Percentiles rank a stretch among this genome's conserved stretches.
Evolutionary conservation across 2,113 vertebrate genomes (phyloP).

Genomic region (Copsychus sechellarum): DNA sequence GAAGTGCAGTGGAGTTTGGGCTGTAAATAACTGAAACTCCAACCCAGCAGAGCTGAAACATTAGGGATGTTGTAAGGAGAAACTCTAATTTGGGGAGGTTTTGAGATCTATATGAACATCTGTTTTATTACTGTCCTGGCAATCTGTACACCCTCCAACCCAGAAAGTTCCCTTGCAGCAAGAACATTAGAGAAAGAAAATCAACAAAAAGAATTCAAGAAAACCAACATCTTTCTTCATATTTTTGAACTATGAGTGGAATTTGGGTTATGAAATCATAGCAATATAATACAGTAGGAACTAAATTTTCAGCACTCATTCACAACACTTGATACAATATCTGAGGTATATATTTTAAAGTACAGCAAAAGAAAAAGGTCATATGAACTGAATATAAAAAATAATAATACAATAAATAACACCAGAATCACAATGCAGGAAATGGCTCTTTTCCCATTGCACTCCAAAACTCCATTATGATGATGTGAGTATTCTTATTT

Average conservation of each 20-base stretch:
- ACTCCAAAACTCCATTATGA: conserved; percentile 23
- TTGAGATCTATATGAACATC: conserved; percentile 56
- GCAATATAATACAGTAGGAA: not conserved
- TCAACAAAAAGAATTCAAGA: not conserved
- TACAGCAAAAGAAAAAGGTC: not conserved
- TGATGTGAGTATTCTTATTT: conserved; percentile 23
- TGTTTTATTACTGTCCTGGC: conserved; percentile 55
- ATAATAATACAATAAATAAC: conserved; percentile 31
- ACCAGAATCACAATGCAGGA: conserved; percentile 22
- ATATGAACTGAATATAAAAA: conserved; percentile 34
- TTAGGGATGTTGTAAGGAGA: not conserved
- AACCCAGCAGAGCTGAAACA: not conserved
- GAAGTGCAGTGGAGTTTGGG: not conserved
- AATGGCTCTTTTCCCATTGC: not conserved
- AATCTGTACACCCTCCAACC: conserved; percentile 12
- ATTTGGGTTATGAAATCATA: conserved; percentile 32
- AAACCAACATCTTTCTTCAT: not conserved
- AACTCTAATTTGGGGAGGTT: not conserved
- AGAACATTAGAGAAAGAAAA: not conserved
- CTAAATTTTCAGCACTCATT: conserved; percentile 21
- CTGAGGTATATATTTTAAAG: not conserved
- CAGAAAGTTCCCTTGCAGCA: not conserved
- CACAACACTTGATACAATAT: conserved; percentile 9
- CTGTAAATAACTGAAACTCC: not conserved
- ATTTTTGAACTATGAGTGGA: conserved; percentile 27